Base-by-base conservation (phyloP, 2,797 vertebrate species). In the Sebastes hubbsi region DNA sequence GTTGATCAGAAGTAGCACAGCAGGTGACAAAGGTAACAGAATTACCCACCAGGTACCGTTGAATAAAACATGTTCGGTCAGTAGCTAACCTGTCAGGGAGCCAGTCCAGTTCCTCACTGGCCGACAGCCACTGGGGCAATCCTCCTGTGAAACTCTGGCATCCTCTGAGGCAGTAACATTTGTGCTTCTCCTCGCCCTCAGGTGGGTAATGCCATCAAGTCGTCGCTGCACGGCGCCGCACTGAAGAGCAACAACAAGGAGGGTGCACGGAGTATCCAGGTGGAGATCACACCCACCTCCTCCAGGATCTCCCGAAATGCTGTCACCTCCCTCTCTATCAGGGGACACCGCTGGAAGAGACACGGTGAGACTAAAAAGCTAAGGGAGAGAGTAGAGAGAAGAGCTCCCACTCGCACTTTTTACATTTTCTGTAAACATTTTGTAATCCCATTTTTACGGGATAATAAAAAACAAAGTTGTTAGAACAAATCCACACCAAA, bases 171-270 rank as follows among this genome's bases (percentile, higher is more conserved):
- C 36, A 30, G 34, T 69, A 22, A 22, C 11, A 18, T 68, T 24
- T 58, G 29, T 76, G 46, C 42, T 24, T 79, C 27, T 78, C 16
- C n/a, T 32, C 13, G 0, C 78, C 82, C 63, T 71, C 92, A 99
- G 99, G 97, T 99, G 94, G 98, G 97, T 75, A 99, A 99, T 81
- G 99, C 99, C 95, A 98, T 99, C 93, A 99, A 98, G 95, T 97
- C 98, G 24, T 98, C 98, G 4, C 92, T 98, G 90, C 97, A 96
- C 62, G 95, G 97, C 38, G 97, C 96, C 63, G 96, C 97, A 22
- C 93, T 99, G 88, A 98, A 98, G 92, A 97, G 97, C 92, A 98
- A 94, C 82, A 97, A 88, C 73, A 99, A 98, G 92, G 97, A 98
- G 92, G 97, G 98, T 4, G 95, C 96, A 16, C 97, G 95, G 68